phyloP scores from a whole-genome alignment of 2,888 invertebrate species.

The Phanerotoma sp. region DNA sequence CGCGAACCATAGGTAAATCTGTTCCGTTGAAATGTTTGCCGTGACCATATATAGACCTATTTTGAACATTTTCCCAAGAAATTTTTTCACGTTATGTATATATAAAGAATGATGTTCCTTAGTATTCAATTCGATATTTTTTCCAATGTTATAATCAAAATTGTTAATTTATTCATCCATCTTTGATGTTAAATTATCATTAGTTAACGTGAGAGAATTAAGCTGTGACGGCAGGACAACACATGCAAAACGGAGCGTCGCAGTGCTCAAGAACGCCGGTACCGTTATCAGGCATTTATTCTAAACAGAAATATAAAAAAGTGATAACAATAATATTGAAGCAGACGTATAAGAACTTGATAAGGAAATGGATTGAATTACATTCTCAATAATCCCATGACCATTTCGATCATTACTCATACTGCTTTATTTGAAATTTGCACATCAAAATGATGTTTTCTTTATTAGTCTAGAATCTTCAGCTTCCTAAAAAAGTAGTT shows the following conservation, averaged over 20 bases:
- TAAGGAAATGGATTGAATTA: too few relatives aligned
- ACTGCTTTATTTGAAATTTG: too few relatives aligned
- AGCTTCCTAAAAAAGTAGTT: too few relatives aligned
- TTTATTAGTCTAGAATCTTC: too few relatives aligned
- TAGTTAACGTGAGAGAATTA: constrained; percentile 16
- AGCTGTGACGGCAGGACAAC: constrained; percentile 23
- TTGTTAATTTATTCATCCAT: background rate
- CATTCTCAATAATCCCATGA: too few relatives aligned
- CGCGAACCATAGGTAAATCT: constrained; percentile 4
- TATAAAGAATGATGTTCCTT: background rate
- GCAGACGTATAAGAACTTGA: too few relatives aligned
- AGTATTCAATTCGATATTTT: background rate
- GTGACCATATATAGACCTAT: too few relatives aligned
- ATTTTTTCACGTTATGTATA: background rate
- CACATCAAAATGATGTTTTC: too few relatives aligned
- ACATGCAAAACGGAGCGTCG: constrained; percentile 32
- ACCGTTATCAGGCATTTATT: constrained; percentile 40
- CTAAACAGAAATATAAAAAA: constrained; percentile 7
- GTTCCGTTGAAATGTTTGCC: constrained; percentile 7
- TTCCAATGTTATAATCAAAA: background rate
- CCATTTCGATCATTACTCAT: too few relatives aligned
- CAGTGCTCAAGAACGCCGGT: constrained; percentile 34
- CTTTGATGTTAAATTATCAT: background rate
- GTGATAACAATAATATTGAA: background rate
- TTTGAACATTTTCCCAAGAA: too few relatives aligned